Conservation (phyloP, 92 coral and sea anemone genomes). For the Montipora capitata region DNA sequence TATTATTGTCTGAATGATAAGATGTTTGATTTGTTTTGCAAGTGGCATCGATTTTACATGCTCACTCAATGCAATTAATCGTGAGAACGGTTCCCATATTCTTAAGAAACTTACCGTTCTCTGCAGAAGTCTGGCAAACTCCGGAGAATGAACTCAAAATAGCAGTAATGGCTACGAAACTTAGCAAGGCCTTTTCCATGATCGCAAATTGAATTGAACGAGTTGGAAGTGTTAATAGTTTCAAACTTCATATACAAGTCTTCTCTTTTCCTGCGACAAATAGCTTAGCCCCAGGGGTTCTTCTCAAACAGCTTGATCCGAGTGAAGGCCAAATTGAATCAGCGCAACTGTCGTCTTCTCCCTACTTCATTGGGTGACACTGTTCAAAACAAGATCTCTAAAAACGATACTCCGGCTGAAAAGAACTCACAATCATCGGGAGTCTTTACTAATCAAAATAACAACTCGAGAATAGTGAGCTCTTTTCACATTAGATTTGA, state of each 20-base stretch:
- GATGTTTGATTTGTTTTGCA: too few relatives aligned
- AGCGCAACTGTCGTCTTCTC: not conserved
- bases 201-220: not conserved
- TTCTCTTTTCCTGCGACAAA: not conserved
- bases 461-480: not conserved
- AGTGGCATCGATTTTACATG: too few relatives aligned
- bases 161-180: not conserved
- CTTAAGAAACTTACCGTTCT: conserved; percentile 3
- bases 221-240: not conserved
- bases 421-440: too few relatives aligned
- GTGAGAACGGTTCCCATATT: too few relatives aligned
- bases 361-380: not conserved
- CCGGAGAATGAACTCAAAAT: not conserved
- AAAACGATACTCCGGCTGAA: not conserved
- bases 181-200: not conserved
- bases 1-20: too few relatives aligned
- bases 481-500: not conserved
- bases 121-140: not conserved
- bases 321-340: not conserved
- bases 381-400: not conserved
- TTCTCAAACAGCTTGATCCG: not conserved
- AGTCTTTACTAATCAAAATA: not conserved
- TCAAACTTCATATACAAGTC: not conserved
- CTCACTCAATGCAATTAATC: too few relatives aligned
- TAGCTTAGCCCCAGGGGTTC: conserved; percentile 14